Conservation (phyloP, 1,140 invertebrate genomes). For the Octopus sinensis region DNA sequence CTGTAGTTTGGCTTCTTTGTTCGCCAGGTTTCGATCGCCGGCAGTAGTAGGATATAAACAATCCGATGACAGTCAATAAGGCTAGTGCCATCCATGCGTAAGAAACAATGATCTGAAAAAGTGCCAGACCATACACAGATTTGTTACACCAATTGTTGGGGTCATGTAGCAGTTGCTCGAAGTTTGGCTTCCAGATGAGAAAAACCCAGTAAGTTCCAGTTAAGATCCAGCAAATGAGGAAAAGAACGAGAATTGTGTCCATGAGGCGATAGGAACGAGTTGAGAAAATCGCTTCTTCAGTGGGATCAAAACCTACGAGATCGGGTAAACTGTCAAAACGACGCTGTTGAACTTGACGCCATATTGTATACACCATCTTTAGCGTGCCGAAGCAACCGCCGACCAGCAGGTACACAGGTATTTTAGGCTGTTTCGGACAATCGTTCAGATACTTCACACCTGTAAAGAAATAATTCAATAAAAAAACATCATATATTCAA, state of each 20-base stretch:
- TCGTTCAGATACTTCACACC: conserved; percentile 52
- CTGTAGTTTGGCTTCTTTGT: no score
- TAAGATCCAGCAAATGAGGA: conserved; percentile 58
- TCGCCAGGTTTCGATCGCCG: no score
- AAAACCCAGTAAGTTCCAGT: conserved; percentile 60
- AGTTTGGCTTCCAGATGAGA: conserved; percentile 45
- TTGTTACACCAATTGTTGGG: conserved; percentile 52
- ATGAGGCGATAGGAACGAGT: conserved; percentile 49
- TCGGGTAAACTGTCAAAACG: conserved; percentile 50
- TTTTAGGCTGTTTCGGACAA: conserved; percentile 45
- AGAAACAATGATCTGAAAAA: conserved; percentile 64
- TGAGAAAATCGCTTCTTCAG: conserved; percentile 41
- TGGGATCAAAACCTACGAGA: conserved; percentile 42
- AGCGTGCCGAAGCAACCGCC: conserved; percentile 49
- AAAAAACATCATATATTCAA: not conserved
- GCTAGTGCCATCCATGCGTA: conserved; percentile 61
- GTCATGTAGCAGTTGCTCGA: conserved; percentile 63
- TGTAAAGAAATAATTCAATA: conserved; percentile 24
- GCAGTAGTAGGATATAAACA: conserved; percentile 14
- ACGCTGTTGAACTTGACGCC: conserved; percentile 66
- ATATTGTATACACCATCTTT: conserved; percentile 61
- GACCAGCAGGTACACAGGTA: conserved; percentile 51
- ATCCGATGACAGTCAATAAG: not conserved
- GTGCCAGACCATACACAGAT: conserved; percentile 47
- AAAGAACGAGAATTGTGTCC: conserved; percentile 63